Evolutionary conservation across 2,797 vertebrate genomes (phyloP).

Genomic region (Lates japonicus): DNA sequence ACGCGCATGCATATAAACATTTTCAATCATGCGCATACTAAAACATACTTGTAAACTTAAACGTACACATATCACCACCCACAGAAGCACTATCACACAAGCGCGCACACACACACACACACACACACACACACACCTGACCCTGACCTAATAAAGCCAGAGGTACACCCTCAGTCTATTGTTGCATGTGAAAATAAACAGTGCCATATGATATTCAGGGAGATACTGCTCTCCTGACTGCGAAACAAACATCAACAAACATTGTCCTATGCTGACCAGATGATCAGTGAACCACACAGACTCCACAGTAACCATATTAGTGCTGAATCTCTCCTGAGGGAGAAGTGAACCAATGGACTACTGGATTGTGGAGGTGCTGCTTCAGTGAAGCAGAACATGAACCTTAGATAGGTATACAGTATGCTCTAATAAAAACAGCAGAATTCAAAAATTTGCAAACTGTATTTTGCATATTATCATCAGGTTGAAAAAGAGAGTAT

Average conservation of each 20-base stretch:
- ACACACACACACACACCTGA: constrained; percentile 42
- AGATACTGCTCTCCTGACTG: constrained; percentile 37
- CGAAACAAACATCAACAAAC: constrained; percentile 65
- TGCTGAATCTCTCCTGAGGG: constrained; percentile 2
- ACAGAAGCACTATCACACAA: constrained; percentile 17
- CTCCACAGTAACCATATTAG: constrained; percentile 23
- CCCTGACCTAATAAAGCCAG: constrained; percentile 45
- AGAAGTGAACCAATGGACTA: not conserved
- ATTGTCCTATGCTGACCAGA: constrained; percentile 34
- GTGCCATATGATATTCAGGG: constrained; percentile 59
- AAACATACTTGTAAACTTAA: constrained; percentile 19
- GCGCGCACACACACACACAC: constrained; percentile 35
- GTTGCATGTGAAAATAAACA: constrained; percentile 64
- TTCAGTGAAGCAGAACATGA: not conserved
- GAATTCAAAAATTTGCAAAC: accelerated
- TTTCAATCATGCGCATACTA: constrained; percentile 9
- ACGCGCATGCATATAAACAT: constrained; percentile 23
- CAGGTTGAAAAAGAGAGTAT: not conserved
- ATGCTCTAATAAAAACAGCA: not conserved
- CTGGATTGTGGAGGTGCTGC: constrained; percentile 2
- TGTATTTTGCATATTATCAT: constrained; percentile 4
- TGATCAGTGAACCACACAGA: constrained; percentile 39
- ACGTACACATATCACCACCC: constrained; percentile 2
- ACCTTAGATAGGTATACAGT: not conserved
- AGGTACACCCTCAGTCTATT: constrained; percentile 57